phyloP scores from a whole-genome alignment of 2,888 invertebrate genomes.

The Theodoxus fluviatilis region DNA sequence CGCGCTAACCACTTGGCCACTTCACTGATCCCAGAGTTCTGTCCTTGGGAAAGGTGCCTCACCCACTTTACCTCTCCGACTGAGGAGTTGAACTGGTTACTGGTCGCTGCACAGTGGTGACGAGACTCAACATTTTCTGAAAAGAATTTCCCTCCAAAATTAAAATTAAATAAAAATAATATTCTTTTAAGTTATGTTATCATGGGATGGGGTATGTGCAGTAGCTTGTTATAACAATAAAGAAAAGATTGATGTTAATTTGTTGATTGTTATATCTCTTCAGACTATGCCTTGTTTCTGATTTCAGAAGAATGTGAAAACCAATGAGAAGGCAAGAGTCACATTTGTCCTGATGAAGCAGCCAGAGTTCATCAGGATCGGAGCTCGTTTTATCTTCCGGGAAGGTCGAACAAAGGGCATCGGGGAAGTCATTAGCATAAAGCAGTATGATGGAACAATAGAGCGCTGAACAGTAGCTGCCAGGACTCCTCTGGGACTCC shows the following conservation, averaged over 20 bases:
- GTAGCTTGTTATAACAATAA: background rate
- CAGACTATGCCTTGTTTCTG: background rate
- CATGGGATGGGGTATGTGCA: background rate
- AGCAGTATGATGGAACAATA: no score
- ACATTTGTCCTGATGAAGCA: conserved; percentile 87
- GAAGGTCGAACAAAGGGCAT: conserved; percentile 87
- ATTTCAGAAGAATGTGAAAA: conserved; percentile 68
- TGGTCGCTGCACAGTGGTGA: no score
- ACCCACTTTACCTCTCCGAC: no score
- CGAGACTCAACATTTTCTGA: no score
- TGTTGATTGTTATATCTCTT: background rate
- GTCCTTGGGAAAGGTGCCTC: no score
- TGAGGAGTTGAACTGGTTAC: no score
- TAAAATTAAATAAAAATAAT: no score
- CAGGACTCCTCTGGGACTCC: no score
- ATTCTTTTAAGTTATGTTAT: background rate
- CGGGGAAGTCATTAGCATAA: conserved; percentile 79
- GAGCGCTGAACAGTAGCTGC: no score
- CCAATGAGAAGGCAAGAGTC: conserved; percentile 86
- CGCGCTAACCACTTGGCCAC: no score
- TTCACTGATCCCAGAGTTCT: no score
- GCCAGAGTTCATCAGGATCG: conserved; percentile 84
- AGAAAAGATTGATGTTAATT: background rate
- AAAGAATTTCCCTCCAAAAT: no score
- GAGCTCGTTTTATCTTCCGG: conserved; percentile 82